Evolutionary conservation across 2,113 vertebrate genomes (phyloP), one percentile per base, ranked within the genome.

Genomic region (Cyprinodon tularosa): DNA sequence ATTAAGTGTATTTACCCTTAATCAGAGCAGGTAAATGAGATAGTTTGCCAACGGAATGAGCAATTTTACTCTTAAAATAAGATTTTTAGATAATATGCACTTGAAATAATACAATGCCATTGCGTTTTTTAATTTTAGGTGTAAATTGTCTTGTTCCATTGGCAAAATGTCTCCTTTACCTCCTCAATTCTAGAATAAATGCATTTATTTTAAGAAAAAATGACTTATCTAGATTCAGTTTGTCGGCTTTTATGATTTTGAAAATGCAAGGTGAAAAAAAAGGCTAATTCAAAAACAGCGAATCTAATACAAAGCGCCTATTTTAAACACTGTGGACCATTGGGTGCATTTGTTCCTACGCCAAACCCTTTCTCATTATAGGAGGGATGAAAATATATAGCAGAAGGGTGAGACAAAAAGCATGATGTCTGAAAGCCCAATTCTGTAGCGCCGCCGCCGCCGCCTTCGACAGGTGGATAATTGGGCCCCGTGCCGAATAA

Each of bases 401-500:
- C 68, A 44, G 67, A 72, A 76, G 77, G 76, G 74, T 20, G 83
- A 78, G 81, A 81, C 76, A 59, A 71, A 68, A 36, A 3, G 65
- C 68, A 11, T 47, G 64, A 64, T 53, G n/a, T 83, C 76, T 86
- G 81, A 86, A 86, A 77, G 68, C 67, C 47, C 39, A 72, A 22
- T 69, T 84, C 78, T 12, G 9, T 67, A 75, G 29, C 29, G 29
- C 74, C 84, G 77, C 82, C 17, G 14, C 71, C 63, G 75, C 77
- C 62, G 53, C 65, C 83, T 90, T 88, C 86, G 89, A 93, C 90
- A 90, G 90, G 87, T 90, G 39, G 88, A 90, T 93, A 93, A 93
- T 93, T 94, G 93, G 92, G 83, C 82, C 37, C 60, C 82, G n/a
- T 87, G 86, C 86, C 44, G 84, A 84, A 85, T 82, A 68, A 69